Evolutionary conservation across 2,888 invertebrate genomes (phyloP), one percentile per base, ranked within the genome.

Genomic region (Trachelus iudaicus): DNA sequence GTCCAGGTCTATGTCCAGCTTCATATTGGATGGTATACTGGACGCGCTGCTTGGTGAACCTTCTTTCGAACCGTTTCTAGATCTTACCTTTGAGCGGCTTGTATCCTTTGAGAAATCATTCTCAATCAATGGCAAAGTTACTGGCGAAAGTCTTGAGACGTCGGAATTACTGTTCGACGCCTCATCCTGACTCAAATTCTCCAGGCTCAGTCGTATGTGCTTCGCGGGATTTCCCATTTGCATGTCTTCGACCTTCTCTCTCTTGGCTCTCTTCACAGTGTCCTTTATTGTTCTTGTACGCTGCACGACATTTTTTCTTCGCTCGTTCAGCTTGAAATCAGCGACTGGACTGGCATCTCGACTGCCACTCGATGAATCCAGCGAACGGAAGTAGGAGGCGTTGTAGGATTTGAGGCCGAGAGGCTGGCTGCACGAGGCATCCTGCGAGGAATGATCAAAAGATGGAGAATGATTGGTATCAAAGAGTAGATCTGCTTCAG

Each of bases 401-500:
- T 88, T 82, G 79, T 89, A 90, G 4, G 89, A 79, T 73, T 88
- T 89, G 81, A 90, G 85, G 11, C 90, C 88, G 11, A 89, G 77
- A 6, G 90, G 85, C 73, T 92, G 91, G 79, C 92, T 92, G 80
- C 91, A 92, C 23, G 90, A 88, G 0, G 92, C 91, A 75, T 93
- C 93, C 80, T 93, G 93, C 0, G 92, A 92, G 1, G 92, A 92
- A 84, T 94, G 94, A 78, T 95, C 95, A 83, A 93, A 94, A 1
- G 93, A 92, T 34, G 95, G 95, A 0, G 96, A 95, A 84, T 95
- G 95, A 83, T 96, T 96, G 0, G 95, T 93, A 78, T 95, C 94
- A 85, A 96, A 95, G 75, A 96, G 90, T 75, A 96, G 91, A 88
- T 96, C 96, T 0, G 96, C 96, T 86, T 96, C 96, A 0, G 96